These are phyloP conservation scores for Orchesellides sinensis DNA, from an alignment of 2,888 invertebrate species.

Conservation along the genomic window DNA sequence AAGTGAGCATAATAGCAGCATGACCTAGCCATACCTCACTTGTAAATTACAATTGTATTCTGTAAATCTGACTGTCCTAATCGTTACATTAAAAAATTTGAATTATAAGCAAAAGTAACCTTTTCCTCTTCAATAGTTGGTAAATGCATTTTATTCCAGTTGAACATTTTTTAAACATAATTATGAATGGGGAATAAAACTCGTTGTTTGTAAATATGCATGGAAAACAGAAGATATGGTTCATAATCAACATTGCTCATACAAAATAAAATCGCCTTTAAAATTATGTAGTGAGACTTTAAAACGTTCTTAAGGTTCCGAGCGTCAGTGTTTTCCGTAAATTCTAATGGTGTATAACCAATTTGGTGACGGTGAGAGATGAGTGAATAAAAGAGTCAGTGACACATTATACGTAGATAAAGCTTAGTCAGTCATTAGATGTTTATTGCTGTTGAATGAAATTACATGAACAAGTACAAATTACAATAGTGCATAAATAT, in stretches of 20 bases:
- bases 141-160: too few species aligned
- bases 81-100: too few species aligned
- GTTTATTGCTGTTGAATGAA: constrained; percentile 65
- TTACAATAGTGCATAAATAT: constrained; percentile 62
- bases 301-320: neutral
- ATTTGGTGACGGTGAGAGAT: constrained; percentile 51
- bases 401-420: constrained; percentile 53
- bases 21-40: neutral
- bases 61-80: too few species aligned
- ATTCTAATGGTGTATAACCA: constrained; percentile 54
- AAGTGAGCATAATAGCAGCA: constrained; percentile 37
- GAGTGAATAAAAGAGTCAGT: constrained; percentile 48
- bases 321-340: too few species aligned
- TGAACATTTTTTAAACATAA: too few species aligned
- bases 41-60: too few species aligned
- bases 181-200: too few species aligned
- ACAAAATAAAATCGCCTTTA: constrained; percentile 38
- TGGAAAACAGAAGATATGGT: constrained; percentile 42
- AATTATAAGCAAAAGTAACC: too few species aligned
- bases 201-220: constrained; percentile 1
- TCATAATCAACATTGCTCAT: constrained; percentile 13
- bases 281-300: constrained; percentile 20
- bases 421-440: constrained; percentile 62
- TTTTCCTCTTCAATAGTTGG: too few species aligned
- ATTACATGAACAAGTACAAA: constrained; percentile 63